Evolutionary conservation across 2,888 invertebrate species (phyloP).

Genomic region (Podabrus alpinus): DNA sequence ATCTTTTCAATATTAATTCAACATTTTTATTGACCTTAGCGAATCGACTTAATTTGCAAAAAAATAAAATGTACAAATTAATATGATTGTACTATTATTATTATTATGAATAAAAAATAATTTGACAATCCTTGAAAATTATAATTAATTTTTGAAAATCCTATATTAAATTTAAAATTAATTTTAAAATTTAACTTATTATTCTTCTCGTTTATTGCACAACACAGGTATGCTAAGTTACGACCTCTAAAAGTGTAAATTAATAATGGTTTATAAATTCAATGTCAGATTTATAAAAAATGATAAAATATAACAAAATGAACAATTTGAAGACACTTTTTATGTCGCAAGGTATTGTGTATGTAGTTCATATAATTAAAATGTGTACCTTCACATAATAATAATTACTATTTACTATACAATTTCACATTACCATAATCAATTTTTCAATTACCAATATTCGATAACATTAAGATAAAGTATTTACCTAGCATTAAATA

Average conservation of each 20-base stretch:
- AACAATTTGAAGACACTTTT: not conserved
- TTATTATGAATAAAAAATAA: not conserved
- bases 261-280: constrained; percentile 17
- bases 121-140: not conserved
- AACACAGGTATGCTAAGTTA: constrained; percentile 5
- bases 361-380: not conserved
- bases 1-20: not conserved
- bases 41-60: not conserved
- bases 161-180: not conserved
- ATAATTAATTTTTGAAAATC: not conserved
- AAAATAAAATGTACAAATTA: not conserved
- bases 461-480: not conserved
- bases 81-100: too few relatives aligned
- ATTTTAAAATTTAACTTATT: not conserved
- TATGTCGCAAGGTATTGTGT: not conserved
- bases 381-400: not conserved
- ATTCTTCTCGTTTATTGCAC: not conserved
- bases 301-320: not conserved
- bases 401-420: not conserved
- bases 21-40: not conserved
- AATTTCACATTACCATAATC: not conserved
- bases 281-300: constrained; percentile 11
- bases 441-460: not conserved
- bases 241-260: constrained; percentile 18
- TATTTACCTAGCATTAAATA: not conserved